Conservation (phyloP, 2,888 invertebrate species). For the Epirrita christyi region DNA sequence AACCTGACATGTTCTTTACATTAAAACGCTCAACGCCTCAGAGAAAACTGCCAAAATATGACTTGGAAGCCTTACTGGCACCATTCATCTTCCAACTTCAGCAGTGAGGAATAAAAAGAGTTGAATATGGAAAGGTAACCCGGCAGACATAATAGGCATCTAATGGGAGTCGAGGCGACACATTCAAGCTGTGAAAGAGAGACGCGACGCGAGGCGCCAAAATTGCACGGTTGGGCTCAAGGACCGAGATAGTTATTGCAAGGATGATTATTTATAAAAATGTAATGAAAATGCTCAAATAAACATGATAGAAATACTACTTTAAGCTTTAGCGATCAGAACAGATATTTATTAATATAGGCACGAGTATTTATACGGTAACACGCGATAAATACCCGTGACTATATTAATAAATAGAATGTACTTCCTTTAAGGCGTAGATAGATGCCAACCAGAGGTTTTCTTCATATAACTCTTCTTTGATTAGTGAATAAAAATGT, state of each 20-base stretch:
- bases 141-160: conserved; percentile 74
- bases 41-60: conserved; percentile 41
- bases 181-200: conserved; percentile 64
- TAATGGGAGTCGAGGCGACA: conserved; percentile 69
- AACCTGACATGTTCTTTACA: neutral
- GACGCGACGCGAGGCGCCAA: conserved; percentile 47
- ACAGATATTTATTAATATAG: no score
- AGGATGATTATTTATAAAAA: conserved; percentile 19
- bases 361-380: no score
- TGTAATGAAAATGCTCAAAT: neutral
- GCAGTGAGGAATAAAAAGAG: conserved; percentile 41
- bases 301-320: no score
- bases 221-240: conserved; percentile 44
- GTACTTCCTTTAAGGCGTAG: no score
- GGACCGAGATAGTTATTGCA: conserved; percentile 20
- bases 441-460: no score
- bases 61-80: conserved; percentile 37
- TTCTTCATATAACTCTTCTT: no score
- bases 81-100: conserved; percentile 38
- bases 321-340: no score
- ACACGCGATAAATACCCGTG: no score
- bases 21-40: conserved; percentile 19
- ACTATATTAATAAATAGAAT: no score
- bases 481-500: no score
- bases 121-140: conserved; percentile 36